Percentiles rank a stretch among this genome's conserved stretches.
Evolutionary conservation across 2,797 vertebrate genomes (phyloP).

Genomic region (Coccyzus lansbergi): DNA sequence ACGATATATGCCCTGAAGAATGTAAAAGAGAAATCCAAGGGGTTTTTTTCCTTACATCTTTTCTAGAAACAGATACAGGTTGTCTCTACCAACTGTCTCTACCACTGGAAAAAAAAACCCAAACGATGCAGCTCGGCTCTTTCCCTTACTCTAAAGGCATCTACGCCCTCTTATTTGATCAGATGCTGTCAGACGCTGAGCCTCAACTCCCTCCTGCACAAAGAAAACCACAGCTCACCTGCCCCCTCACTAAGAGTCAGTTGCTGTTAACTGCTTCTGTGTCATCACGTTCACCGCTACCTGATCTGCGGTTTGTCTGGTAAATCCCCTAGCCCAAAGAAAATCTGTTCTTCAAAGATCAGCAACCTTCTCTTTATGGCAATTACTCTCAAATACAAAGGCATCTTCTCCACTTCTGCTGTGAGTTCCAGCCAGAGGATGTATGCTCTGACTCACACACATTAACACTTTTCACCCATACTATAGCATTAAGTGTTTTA

Average conservation of each 20-base stretch:
- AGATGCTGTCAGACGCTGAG: background rate
- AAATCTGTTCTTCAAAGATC: background rate
- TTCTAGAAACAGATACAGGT: no score
- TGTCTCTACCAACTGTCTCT: no score
- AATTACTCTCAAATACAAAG: background rate
- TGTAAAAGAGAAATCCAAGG: no score
- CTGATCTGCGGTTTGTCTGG: background rate
- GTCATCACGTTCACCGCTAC: background rate
- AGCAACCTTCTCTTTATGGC: background rate
- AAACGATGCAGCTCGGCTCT: background rate
- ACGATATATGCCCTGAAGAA: background rate
- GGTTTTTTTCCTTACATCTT: no score
- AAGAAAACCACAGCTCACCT: background rate
- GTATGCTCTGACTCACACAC: background rate
- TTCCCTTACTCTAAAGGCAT: background rate
- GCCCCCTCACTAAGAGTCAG: background rate
- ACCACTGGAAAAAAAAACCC: background rate
- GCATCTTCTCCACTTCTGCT: background rate
- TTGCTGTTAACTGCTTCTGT: background rate
- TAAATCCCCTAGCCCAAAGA: background rate
- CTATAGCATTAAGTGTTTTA: background rate
- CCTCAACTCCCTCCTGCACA: background rate
- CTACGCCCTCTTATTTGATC: background rate
- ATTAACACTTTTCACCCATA: background rate
- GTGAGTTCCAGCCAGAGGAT: background rate